Conservation (phyloP, 2,113 vertebrate species). For the Apistogramma diplotaenia region DNA sequence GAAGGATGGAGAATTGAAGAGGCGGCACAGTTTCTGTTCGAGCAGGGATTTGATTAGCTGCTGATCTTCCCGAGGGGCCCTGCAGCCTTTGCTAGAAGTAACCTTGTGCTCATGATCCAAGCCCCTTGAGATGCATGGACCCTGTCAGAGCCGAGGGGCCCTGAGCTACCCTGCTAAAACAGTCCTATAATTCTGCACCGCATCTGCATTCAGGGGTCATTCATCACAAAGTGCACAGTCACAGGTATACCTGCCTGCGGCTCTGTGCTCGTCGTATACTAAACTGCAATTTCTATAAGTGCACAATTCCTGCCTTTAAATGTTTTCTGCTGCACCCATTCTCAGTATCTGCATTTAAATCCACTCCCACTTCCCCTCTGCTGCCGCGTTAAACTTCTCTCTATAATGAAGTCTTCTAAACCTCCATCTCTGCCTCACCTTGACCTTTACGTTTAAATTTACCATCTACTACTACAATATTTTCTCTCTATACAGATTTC, state of each 20-base stretch:
- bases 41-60: constrained; percentile 3
- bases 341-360: constrained; percentile 7
- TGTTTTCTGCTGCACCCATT: background rate
- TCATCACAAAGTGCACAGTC: constrained; percentile 48
- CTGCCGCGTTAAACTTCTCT: background rate
- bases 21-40: background rate
- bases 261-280: background rate
- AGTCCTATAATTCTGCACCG: constrained; percentile 38
- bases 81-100: constrained; percentile 13
- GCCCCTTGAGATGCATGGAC: constrained; percentile 62
- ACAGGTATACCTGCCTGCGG: constrained; percentile 13
- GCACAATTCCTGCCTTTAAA: background rate
- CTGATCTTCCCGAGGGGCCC: constrained; percentile 9
- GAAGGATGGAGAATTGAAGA: background rate
- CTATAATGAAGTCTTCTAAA: background rate
- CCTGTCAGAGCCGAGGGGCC: constrained; percentile 52
- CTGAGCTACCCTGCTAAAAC: constrained; percentile 20
- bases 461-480: background rate
- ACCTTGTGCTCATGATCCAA: constrained; percentile 39
- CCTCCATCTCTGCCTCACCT: background rate
- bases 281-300: background rate
- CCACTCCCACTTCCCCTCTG: background rate
- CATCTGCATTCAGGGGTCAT: constrained; percentile 53
- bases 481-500: background rate
- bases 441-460: background rate